phyloP scores from a whole-genome alignment of 2,797 vertebrate species.

The Kryptopterus vitreolus region DNA sequence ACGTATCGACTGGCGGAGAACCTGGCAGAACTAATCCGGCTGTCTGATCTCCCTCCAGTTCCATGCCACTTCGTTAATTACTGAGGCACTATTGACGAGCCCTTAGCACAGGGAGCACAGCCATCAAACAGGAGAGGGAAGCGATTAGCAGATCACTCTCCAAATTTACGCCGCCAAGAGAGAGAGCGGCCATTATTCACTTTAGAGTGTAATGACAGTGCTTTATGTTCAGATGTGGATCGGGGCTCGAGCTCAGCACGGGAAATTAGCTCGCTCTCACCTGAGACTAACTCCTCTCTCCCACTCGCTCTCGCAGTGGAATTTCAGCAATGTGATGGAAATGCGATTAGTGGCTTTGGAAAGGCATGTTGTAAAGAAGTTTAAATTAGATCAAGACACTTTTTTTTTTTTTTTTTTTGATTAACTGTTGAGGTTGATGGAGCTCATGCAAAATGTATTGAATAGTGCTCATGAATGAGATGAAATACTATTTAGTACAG shows the following conservation, averaged over 20 bases:
- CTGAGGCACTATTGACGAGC: conserved; percentile 63
- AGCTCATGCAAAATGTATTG: conserved; percentile 28
- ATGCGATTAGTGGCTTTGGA: conserved; percentile 38
- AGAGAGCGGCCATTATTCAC: conserved; percentile 55
- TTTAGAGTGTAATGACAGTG: conserved; percentile 53
- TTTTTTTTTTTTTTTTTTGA: background rate
- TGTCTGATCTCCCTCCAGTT: conserved; percentile 63
- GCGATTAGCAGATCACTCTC: conserved; percentile 60
- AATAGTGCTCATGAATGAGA: background rate
- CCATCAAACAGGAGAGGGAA: conserved; percentile 57
- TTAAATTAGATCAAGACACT: conserved; percentile 27
- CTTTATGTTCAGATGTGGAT: conserved; percentile 51
- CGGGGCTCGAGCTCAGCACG: conserved; percentile 40
- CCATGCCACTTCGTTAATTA: conserved; percentile 66
- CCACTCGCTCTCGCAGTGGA: conserved; percentile 24
- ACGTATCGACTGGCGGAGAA: conserved; percentile 60
- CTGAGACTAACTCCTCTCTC: conserved; percentile 42
- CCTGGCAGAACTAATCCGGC: conserved; percentile 63
- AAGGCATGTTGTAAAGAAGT: conserved; percentile 38
- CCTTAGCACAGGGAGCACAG: conserved; percentile 53
- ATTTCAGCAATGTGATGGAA: conserved; percentile 23
- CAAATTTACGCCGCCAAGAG: conserved; percentile 55
- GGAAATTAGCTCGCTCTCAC: conserved; percentile 52
- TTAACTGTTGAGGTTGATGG: conserved; percentile 32
- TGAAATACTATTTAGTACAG: conserved; percentile 5